phyloP scores from a whole-genome alignment of 2,888 invertebrate genomes.

The Ennomos erosarius region DNA sequence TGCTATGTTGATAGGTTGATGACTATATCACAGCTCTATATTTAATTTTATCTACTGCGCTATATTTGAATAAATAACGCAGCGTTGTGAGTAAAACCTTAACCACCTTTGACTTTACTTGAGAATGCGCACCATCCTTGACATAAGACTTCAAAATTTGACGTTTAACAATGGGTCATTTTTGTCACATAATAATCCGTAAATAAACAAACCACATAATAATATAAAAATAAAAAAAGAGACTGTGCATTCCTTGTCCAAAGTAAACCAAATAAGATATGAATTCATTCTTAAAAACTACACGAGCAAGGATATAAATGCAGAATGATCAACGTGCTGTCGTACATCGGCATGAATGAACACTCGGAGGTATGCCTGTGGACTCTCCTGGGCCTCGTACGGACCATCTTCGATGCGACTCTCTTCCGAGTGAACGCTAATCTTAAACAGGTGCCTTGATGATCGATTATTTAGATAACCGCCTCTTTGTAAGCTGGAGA shows the following conservation, averaged over 20 bases:
- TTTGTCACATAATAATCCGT: no score
- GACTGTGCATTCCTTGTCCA: background rate
- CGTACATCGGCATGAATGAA: conserved; percentile 76
- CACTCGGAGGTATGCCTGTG: conserved; percentile 82
- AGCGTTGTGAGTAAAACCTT: no score
- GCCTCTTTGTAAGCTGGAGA: background rate
- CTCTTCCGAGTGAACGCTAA: conserved; percentile 83
- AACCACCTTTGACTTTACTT: no score
- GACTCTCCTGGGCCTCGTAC: conserved; percentile 78
- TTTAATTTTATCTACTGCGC: conserved; percentile 11
- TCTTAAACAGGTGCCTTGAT: conserved; percentile 74
- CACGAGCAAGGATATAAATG: background rate
- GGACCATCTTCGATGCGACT: conserved; percentile 83
- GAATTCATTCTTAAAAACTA: background rate
- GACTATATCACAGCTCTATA: no score
- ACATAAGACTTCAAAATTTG: no score
- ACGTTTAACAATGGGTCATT: no score
- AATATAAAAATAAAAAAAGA: no score
- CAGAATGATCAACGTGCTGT: conserved; percentile 71
- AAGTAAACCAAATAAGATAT: conserved; percentile 5
- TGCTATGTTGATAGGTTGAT: no score
- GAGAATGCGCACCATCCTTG: no score
- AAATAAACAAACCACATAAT: no score
- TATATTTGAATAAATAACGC: no score
- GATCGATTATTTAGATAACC: conserved; percentile 36